Conservation (phyloP, 1,140 invertebrate genomes). For the Drosophila insularis region DNA sequence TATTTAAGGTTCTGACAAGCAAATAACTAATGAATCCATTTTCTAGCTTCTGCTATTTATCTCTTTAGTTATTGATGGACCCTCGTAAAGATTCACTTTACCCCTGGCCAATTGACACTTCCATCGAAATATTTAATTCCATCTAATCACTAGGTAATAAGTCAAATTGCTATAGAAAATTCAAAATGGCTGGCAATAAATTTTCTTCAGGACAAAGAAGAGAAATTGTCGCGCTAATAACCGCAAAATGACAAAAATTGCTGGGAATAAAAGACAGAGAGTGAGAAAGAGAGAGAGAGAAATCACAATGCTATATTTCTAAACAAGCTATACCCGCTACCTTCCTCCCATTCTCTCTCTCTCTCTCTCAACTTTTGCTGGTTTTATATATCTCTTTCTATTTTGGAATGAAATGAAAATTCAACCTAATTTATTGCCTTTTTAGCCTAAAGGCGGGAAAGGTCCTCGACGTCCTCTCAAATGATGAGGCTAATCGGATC, state of each 20-base stretch:
- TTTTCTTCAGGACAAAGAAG: constrained; percentile 16
- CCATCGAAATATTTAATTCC: constrained; percentile 68
- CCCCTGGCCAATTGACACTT: constrained; percentile 58
- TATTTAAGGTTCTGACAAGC: too few species aligned
- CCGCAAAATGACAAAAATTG: constrained; percentile 59
- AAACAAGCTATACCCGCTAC: neutral
- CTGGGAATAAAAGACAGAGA: constrained; percentile 14
- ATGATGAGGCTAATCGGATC: constrained; percentile 77
- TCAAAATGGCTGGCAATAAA: constrained; percentile 23
- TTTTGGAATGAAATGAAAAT: constrained; percentile 42
- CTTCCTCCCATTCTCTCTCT: neutral
- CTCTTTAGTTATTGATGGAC: constrained; percentile 6
- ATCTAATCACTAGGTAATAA: constrained; percentile 60
- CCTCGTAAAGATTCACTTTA: constrained; percentile 72
- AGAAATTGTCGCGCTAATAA: constrained; percentile 63
- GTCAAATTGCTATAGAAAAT: constrained; percentile 30
- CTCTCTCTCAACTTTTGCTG: too few species aligned
- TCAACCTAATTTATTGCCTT: constrained; percentile 73
- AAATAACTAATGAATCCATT: neutral
- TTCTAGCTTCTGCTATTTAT: constrained; percentile 20
- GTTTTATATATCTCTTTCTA: constrained; percentile 27
- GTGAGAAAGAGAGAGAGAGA: neutral
- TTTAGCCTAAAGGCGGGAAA: constrained; percentile 31
- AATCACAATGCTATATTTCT: constrained; percentile 57
- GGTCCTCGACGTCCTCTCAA: constrained; percentile 33